phyloP scores from a whole-genome alignment of 2,888 invertebrate species.

The Calliscelio sp. region DNA sequence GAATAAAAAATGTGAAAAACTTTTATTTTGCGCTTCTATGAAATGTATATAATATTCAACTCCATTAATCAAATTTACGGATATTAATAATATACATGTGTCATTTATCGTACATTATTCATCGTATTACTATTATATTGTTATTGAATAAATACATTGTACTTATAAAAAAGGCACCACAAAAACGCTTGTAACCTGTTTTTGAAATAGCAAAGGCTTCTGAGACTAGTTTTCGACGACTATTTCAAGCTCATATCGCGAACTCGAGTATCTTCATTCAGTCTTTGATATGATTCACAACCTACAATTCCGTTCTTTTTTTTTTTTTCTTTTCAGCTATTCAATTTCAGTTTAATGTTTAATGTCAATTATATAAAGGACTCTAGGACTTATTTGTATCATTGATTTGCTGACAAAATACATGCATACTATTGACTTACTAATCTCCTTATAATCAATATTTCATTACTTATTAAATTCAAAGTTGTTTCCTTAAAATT shows the following conservation, averaged over 20 bases:
- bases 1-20: conserved; percentile 35
- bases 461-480: too few species aligned
- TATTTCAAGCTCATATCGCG: conserved; percentile 81
- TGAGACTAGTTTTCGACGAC: conserved; percentile 81
- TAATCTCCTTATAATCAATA: too few species aligned
- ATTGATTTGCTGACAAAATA: too few species aligned
- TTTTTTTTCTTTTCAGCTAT: conserved; percentile 4
- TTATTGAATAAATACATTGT: conserved; percentile 78
- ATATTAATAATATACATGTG: conserved; percentile 48
- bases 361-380: conserved; percentile 53
- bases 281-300: conserved; percentile 84
- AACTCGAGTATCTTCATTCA: conserved; percentile 81
- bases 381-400: too few species aligned
- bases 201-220: conserved; percentile 66
- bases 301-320: conserved; percentile 73
- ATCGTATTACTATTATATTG: conserved; percentile 54
- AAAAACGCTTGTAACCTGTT: conserved; percentile 82
- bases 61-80: conserved; percentile 49
- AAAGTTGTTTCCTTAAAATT: too few species aligned
- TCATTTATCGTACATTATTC: conserved; percentile 72
- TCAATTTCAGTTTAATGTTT: conserved; percentile 23
- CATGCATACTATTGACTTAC: too few species aligned
- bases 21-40: conserved; percentile 45
- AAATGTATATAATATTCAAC: conserved; percentile 42
- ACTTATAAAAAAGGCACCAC: conserved; percentile 82